These are phyloP conservation scores for Guaruba guarouba DNA, from an alignment of 2,113 vertebrate genomes.

Conservation along the genomic window DNA sequence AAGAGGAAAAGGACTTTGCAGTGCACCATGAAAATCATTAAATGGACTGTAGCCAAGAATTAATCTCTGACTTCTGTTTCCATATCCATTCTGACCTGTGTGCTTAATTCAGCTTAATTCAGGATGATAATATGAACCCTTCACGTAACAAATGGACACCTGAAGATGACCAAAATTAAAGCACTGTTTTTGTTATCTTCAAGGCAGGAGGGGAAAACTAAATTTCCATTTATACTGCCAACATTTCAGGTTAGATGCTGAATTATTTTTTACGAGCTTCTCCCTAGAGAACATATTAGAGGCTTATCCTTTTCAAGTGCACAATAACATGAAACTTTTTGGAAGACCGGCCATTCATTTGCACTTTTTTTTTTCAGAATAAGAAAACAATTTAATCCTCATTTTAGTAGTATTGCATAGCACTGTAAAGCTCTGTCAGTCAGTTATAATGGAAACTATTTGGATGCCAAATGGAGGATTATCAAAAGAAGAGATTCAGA, in stretches of 20 bases:
- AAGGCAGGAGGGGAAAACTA: neutral
- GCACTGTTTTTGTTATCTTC: neutral
- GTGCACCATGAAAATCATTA: neutral
- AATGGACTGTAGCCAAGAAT: neutral
- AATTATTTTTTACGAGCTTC: neutral
- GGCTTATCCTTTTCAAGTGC: neutral
- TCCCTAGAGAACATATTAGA: neutral
- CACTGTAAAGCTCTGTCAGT: neutral
- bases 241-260: neutral
- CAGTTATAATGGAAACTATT: conserved; percentile 14
- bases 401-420: neutral
- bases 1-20: neutral
- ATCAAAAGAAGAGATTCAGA: neutral
- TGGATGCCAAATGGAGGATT: conserved; percentile 35
- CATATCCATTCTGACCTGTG: neutral
- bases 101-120: neutral
- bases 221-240: neutral
- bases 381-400: neutral
- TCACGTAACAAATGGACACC: neutral
- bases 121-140: neutral
- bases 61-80: neutral
- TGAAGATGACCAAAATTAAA: neutral
- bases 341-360: neutral
- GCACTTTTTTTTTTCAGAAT: neutral
- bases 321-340: neutral